Evolutionary conservation across 30 jellyfish, hydroid and myxozoan species (phyloP).

Genomic region (Aurelia aurita): DNA sequence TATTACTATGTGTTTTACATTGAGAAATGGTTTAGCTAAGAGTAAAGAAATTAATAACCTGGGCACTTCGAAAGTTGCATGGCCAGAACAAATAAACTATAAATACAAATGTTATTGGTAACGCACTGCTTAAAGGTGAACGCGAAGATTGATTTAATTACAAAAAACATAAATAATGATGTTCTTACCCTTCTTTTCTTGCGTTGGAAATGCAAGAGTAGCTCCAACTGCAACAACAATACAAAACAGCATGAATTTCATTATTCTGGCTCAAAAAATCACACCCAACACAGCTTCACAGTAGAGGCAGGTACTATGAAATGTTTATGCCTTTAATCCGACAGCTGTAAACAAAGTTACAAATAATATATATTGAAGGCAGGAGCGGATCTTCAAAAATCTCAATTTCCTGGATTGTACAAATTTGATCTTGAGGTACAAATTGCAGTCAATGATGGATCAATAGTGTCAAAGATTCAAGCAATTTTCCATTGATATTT

Average conservation of each 20-base stretch:
- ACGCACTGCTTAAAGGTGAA: background rate
- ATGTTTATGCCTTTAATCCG: slow-evolving; percentile 16
- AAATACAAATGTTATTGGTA: background rate
- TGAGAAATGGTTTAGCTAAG: no score
- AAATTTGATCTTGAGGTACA: background rate
- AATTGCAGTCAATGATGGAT: background rate
- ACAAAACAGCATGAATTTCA: slow-evolving; percentile 6
- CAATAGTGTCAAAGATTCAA: background rate
- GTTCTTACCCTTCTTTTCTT: slow-evolving; percentile 16
- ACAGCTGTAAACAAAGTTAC: slow-evolving; percentile 3
- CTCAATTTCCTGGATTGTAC: background rate
- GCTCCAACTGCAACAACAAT: background rate
- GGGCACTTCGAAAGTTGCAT: no score
- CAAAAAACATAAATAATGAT: background rate
- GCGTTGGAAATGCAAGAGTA: slow-evolving; percentile 3
- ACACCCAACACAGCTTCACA: background rate
- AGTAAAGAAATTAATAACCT: no score
- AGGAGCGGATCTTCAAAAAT: background rate
- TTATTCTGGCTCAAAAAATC: background rate
- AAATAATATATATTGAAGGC: background rate
- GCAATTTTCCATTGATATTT: background rate
- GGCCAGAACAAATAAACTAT: no score
- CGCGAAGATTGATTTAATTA: background rate
- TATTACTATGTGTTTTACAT: no score
- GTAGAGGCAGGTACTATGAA: slow-evolving; percentile 4